Conservation (phyloP, 2,888 invertebrate species). For the Ashinkailepas kermadecensis region DNA sequence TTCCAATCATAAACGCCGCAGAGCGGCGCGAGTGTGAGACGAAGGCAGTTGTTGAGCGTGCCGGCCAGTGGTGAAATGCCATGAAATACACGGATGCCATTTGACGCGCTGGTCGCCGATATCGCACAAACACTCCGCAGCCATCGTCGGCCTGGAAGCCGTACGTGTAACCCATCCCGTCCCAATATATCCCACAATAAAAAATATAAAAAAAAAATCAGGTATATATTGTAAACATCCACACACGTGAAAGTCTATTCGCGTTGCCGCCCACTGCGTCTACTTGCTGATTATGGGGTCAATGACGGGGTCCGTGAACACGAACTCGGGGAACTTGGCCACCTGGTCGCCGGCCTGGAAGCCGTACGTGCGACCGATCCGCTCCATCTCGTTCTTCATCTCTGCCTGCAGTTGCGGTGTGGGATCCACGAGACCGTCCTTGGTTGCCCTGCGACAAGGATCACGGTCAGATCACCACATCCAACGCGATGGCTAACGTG, state of each 20-base stretch:
- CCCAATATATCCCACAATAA: too few relatives aligned
- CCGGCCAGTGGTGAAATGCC: too few relatives aligned
- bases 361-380: conserved; percentile 66
- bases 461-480: not conserved
- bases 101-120: too few relatives aligned
- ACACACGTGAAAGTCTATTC: not conserved
- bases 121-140: too few relatives aligned
- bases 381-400: conserved; percentile 67
- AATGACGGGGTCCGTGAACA: conserved; percentile 48
- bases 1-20: too few relatives aligned
- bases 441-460: conserved; percentile 49
- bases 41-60: too few relatives aligned
- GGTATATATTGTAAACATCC: not conserved
- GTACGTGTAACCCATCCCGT: too few relatives aligned
- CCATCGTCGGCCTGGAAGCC: too few relatives aligned
- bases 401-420: conserved; percentile 67
- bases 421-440: conserved; percentile 74
- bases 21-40: too few relatives aligned
- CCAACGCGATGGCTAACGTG: too few relatives aligned
- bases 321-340: conserved; percentile 79
- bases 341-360: conserved; percentile 71
- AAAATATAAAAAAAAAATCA: too few relatives aligned
- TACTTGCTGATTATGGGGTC: conserved; percentile 9
- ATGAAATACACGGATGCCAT: too few relatives aligned
- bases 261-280: not conserved